Evolutionary conservation across 2,797 vertebrate genomes (phyloP).

Genomic region (Micromesistius poutassou): DNA sequence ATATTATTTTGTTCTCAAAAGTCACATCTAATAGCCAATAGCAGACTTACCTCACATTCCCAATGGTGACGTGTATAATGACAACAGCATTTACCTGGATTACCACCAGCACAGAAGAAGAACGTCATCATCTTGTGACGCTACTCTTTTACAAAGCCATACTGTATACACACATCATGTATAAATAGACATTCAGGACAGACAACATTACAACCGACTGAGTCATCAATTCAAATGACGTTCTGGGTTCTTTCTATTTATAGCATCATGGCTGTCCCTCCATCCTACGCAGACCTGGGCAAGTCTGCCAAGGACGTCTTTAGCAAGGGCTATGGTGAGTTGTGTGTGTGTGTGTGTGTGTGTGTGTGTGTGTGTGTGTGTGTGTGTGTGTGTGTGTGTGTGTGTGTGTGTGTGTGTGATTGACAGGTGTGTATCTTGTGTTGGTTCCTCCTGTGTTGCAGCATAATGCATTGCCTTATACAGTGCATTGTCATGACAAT

Average conservation of each 20-base stretch:
- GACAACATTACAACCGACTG: neutral
- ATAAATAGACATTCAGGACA: neutral
- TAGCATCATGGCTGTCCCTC: conserved; percentile 89
- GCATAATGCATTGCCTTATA: neutral
- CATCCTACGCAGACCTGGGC: conserved; percentile 89
- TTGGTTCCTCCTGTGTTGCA: neutral
- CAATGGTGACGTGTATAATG: neutral
- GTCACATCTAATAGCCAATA: neutral
- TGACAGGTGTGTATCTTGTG: neutral
- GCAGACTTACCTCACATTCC: neutral
- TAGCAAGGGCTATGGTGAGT: conserved; percentile 94
- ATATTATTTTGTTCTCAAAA: neutral
- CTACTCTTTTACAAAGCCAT: neutral
- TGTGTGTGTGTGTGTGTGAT: too few species aligned
- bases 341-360: neutral
- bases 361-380: neutral
- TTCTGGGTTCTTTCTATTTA: conserved; percentile 11
- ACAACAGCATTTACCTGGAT: neutral
- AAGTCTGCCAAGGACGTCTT: conserved; percentile 94
- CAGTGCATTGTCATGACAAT: neutral
- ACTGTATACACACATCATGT: neutral
- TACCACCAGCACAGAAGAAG: neutral
- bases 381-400: too few species aligned
- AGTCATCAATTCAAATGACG: neutral
- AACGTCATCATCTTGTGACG: neutral